Base-by-base conservation (phyloP, 2,797 vertebrate species). In the Tolypeutes matacus region DNA sequence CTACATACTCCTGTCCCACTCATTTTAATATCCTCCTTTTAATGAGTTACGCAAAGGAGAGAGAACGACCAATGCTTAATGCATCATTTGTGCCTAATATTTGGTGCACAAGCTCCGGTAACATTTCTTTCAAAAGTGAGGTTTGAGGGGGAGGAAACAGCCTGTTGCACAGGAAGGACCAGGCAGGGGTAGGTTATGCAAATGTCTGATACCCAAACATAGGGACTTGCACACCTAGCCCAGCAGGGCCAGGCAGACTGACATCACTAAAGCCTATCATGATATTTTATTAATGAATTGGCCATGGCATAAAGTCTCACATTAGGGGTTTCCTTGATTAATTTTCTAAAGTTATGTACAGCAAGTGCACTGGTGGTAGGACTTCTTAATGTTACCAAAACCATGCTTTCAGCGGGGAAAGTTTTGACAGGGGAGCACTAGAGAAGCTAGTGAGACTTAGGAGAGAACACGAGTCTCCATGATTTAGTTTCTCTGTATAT, bases 261-360 rank as follows among this genome's bases (percentile, higher is more conserved):
- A 75, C 49, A 76, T n/a, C 75, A n/a, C 49, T 87, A 75, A 85
- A 13, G n/a, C 78, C 67, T 70, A 82, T 8, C 34, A 42, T 31
- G 17, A 91, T 39, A 94, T 85, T 96, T 95, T 90, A 95, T 95
- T 92, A 82, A 94, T 83, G 78, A 97, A 83, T 42, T 89, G 82
- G 23, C 34, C 72, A 94, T 93, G 95, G 95, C 95, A 86, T 95
- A 97, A 94, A 96, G 81, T 29, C 31, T 53, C 73, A 73, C 86
- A 91, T 86, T 94, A 95, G 82, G 95, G 94, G 70, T 96, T 83
- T 97, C 95, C 96, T 96, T 95, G 93, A 93, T 77, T 97, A 87
- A 93, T 95, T 94, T 96, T 58, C 60, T 86, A 76, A 96, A 86
- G 86, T 78, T 93, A 77, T 65, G 42, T 60, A 86, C 60, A 81